Conservation (phyloP, 1,140 invertebrate species). For the Drosophila subpulchrella region DNA sequence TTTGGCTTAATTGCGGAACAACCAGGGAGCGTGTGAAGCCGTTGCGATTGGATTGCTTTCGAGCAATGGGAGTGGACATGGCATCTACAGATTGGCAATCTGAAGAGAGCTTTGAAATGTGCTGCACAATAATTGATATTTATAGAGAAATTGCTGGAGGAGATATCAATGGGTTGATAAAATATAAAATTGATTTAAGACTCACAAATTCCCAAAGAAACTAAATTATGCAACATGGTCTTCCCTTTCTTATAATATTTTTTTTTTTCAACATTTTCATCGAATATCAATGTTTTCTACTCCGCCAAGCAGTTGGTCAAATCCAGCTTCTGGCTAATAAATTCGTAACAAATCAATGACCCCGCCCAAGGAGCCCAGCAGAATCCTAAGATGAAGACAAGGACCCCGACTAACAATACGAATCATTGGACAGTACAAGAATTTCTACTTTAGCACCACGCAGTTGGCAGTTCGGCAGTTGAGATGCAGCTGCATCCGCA, state of each 20-base stretch:
- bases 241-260: no score
- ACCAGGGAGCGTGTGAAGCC: slow-evolving; percentile 41
- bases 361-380: slow-evolving; percentile 25
- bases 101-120: neutral
- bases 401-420: slow-evolving; percentile 47
- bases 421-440: slow-evolving; percentile 61
- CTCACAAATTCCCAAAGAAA: no score
- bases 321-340: slow-evolving; percentile 59
- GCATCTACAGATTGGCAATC: neutral
- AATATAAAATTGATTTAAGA: no score
- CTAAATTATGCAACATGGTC: no score
- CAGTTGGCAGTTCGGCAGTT: slow-evolving; percentile 30
- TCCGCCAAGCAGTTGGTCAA: neutral
- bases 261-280: no score
- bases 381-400: slow-evolving; percentile 36
- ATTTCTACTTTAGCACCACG: slow-evolving; percentile 74
- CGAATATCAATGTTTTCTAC: neutral
- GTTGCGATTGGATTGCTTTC: slow-evolving; percentile 7
- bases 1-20: slow-evolving; percentile 62
- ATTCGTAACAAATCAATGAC: slow-evolving; percentile 82
- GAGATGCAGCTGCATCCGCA: slow-evolving; percentile 31
- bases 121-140: neutral
- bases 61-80: slow-evolving; percentile 2
- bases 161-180: no score
- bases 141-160: neutral